Conservation (phyloP, 2,888 invertebrate genomes). For the Rhaphigaster nebulosa region DNA sequence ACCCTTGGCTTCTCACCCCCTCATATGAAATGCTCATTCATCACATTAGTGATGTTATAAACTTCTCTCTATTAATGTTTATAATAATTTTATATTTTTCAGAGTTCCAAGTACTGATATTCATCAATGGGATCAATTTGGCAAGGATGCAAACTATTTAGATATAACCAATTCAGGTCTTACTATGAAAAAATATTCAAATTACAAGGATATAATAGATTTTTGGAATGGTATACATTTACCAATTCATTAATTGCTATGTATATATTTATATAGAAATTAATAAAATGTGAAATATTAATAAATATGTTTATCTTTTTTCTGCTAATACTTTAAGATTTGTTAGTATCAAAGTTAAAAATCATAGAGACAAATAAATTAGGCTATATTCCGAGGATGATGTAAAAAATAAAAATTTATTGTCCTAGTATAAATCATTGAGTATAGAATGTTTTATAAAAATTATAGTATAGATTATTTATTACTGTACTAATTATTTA, state of each 20-base stretch:
- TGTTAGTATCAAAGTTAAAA: not conserved
- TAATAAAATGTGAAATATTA: too few species aligned
- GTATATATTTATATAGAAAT: not conserved
- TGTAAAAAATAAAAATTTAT: constrained; percentile 5
- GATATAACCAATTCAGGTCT: constrained; percentile 25
- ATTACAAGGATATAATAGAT: constrained; percentile 17
- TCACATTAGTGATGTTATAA: too few species aligned
- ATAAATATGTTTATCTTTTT: not conserved
- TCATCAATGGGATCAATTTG: not conserved
- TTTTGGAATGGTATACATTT: constrained; percentile 39
- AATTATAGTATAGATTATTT: not conserved
- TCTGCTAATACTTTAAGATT: not conserved
- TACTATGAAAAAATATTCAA: not conserved
- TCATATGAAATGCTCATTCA: too few species aligned
- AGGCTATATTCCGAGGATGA: not conserved
- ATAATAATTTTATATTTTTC: not conserved
- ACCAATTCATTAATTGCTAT: not conserved
- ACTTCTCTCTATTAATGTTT: not conserved
- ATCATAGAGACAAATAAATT: not conserved
- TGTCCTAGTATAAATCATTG: not conserved
- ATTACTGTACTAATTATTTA: not conserved
- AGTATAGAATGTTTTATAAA: not conserved
- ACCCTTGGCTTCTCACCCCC: too few species aligned
- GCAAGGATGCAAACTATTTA: constrained; percentile 18
- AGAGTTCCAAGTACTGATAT: constrained; percentile 11